phyloP scores from a whole-genome alignment of 2,797 vertebrate genomes.

The Gadopsis marmoratus region DNA sequence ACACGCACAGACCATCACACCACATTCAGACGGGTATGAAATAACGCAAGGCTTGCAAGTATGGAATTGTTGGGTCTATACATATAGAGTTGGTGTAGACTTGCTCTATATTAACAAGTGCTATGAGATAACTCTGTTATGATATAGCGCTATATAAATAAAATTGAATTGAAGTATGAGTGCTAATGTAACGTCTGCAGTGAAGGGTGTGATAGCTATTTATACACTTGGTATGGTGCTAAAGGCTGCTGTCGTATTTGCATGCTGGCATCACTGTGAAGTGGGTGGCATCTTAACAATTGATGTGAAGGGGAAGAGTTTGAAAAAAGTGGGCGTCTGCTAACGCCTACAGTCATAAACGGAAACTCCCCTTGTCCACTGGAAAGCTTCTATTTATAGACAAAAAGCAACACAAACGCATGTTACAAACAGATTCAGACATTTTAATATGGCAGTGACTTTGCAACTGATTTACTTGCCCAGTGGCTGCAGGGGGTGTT shows the following conservation, averaged over 20 bases:
- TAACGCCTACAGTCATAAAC: conserved; percentile 17
- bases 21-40: conserved; percentile 14
- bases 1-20: conserved; percentile 43
- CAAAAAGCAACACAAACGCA: conserved; percentile 31
- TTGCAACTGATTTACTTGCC: neutral
- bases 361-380: conserved; percentile 52
- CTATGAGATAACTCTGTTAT: too few species aligned
- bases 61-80: too few species aligned
- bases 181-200: neutral
- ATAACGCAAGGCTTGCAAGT: neutral
- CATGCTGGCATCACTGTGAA: conserved; percentile 31
- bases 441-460: conserved; percentile 2
- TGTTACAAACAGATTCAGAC: neutral
- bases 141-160: too few species aligned
- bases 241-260: conserved; percentile 16
- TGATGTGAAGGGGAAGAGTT: neutral
- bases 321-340: conserved; percentile 2
- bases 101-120: too few species aligned
- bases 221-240: neutral
- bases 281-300: conserved; percentile 22
- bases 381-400: conserved; percentile 61
- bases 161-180: neutral
- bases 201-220: neutral
- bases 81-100: too few species aligned
- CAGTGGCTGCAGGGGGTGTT: neutral